Evolutionary conservation across 2,888 invertebrate genomes (phyloP), one percentile per base, ranked within the genome.

Genomic region (Spisula subtruncata): DNA sequence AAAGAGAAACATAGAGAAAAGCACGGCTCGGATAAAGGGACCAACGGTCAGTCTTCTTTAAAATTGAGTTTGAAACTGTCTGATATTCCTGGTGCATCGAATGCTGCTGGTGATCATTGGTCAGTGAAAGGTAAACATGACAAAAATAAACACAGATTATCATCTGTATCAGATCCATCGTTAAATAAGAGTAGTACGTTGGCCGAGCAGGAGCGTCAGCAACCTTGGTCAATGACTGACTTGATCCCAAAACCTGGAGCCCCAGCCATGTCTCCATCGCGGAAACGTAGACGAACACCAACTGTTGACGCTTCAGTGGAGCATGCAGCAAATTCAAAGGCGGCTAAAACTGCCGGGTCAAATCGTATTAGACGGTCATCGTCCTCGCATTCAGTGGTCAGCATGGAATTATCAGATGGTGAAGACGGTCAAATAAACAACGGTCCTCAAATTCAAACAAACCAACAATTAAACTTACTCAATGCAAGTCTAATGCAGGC

Each of bases 361-460:
- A 60, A 88, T 32, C 87, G 92, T 32, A 46, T 93, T 48, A 66
- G 92, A 56, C 89, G 93, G 4, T 92, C 92, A 5, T 93, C 93
- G 0, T 93, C 94, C 0, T 92, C 91, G 16, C 93, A 93, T 85
- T 94, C 94, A 81, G 88, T 93, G 25, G 92, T 93, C 10, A 93
- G 93, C 79, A 94, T 94, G 94, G 94, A 94, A 66, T 83, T 94
- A 80, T 94, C 93, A 10, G 93, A 94, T 75, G 91, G 90, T 18
- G 93, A 92, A 48, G 90, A 88, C 12, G 71, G 80, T 46, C 87
- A 88, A 80, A 79, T 56, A 54, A 88, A 88, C 80, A 83, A 88
- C 80, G 87, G 87, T 83, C 87, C 85, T 54, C 85, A 85, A n/a
- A 79, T 79, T 10, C 85, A 85, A 41, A 85, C 79, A 25, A 85